Evolutionary conservation across 2,113 vertebrate species (phyloP).

Genomic region (Leptodactylus fuscus): DNA sequence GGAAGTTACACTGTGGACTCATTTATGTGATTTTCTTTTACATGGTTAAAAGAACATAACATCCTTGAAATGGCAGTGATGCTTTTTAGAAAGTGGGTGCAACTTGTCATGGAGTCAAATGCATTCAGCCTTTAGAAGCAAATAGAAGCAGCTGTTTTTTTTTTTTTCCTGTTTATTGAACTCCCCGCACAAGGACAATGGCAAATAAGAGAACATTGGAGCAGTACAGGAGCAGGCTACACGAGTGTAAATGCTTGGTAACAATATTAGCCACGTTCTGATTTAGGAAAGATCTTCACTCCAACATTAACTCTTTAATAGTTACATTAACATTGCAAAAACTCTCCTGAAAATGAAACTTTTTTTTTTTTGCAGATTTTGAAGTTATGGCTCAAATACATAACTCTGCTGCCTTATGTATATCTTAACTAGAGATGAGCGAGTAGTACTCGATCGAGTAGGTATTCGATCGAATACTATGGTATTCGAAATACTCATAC

Average conservation of each 20-base stretch:
- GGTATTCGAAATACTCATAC: too few species aligned
- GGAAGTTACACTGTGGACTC: conserved; percentile 22
- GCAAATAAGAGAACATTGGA: neutral
- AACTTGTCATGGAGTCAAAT: conserved; percentile 30
- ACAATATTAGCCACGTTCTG: too few species aligned
- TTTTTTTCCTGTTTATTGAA: neutral
- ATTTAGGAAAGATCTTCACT: too few species aligned
- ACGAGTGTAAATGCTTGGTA: neutral
- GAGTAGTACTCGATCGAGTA: too few species aligned
- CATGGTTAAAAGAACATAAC: conserved; percentile 50
- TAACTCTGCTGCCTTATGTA: too few species aligned
- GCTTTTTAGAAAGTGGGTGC: neutral
- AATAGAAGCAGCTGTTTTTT: neutral
- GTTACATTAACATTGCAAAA: too few species aligned
- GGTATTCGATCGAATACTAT: too few species aligned
- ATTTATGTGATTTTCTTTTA: conserved; percentile 49
- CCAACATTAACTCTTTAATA: too few species aligned
- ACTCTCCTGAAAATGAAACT: too few species aligned
- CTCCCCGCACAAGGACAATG: neutral
- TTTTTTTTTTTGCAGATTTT: too few species aligned
- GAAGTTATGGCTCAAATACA: too few species aligned
- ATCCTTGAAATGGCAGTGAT: conserved; percentile 24
- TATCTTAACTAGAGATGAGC: too few species aligned
- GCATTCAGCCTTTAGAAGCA: conserved; percentile 13
- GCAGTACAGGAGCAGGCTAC: neutral